Conservation (phyloP, 2,888 invertebrate genomes). For the Trichacis sp. region DNA sequence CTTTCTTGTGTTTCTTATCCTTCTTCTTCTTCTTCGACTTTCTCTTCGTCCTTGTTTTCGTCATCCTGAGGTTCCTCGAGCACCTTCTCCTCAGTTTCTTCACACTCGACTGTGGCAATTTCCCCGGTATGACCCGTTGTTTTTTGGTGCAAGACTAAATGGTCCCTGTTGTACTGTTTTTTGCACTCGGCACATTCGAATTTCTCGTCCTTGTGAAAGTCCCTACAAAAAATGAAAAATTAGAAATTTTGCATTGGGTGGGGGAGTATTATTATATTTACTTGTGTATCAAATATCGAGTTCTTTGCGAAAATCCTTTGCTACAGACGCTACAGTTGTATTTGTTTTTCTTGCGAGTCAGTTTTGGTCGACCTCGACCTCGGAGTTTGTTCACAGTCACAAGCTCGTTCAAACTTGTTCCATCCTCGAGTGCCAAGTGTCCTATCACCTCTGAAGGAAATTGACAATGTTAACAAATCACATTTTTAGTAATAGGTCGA, state of each 20-base stretch:
- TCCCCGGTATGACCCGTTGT: conserved; percentile 72
- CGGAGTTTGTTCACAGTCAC: conserved; percentile 73
- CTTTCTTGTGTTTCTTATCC: conserved; percentile 68
- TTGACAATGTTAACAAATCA: no score
- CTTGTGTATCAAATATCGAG: conserved; percentile 69
- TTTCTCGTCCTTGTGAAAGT: conserved; percentile 73
- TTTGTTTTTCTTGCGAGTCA: conserved; percentile 65
- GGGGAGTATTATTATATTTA: conserved; percentile 27
- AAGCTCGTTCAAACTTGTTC: conserved; percentile 74
- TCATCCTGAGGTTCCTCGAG: not conserved
- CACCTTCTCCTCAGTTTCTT: conserved; percentile 22
- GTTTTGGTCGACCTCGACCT: conserved; percentile 72
- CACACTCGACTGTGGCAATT: conserved; percentile 47
- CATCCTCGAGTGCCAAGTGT: conserved; percentile 75
- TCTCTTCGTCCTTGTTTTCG: conserved; percentile 7
- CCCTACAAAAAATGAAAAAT: conserved; percentile 48
- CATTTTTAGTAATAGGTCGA: no score
- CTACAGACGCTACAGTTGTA: conserved; percentile 72
- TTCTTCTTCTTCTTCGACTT: conserved; percentile 14
- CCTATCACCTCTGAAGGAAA: conserved; percentile 76
- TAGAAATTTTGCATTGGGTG: not conserved
- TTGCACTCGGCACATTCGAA: conserved; percentile 74
- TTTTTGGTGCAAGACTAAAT: conserved; percentile 73
- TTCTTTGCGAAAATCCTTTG: conserved; percentile 70
- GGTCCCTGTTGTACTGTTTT: conserved; percentile 69